Evolutionary conservation across 1,140 invertebrate species (phyloP), one percentile per base, ranked within the genome.

Genomic region (Hirudo medicinalis): DNA sequence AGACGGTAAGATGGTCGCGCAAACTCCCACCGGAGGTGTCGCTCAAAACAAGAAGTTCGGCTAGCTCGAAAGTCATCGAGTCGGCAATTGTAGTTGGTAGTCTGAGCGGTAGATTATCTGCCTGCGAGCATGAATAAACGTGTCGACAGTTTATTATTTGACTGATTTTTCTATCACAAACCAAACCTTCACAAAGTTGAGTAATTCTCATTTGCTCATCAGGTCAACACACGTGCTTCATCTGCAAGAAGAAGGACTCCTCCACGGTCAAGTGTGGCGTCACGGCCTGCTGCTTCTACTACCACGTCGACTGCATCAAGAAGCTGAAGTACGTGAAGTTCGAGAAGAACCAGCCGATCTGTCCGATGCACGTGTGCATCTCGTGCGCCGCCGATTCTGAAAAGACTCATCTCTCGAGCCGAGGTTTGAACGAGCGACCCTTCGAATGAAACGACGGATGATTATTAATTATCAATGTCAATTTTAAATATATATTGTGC

Each of bases 321-420:
- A 76, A 78, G 67, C 75, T 77, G 63, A 36, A 36, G 29, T 53
- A 49, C 22, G 22, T 19, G 8, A 70, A 70, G 69, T 25, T 49
- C 22, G 69, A 70, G n/a, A 76, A 72, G 57, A 77, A 76, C 78
- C 15, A 79, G 87, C 79, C 84, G 36, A 78, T 79, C 6, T 97
- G 93, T 82, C 92, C 93, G 0, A 84, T 88, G 36, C 93, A 97
- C 78, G 84, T 88, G 0, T 96, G 94, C 79, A 91, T 93, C 77
- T 93, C 90, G 0, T 96, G 93, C 79, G 87, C 87, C n/a, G 89
- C 88, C 0, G 89, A 92, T 74, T 88, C 91, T 80, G 87, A 89
- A 22, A 78, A 78, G 69, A 79, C 76, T 68, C 70, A 75, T 15
- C 78, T 78, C 73, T 75, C 77, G 49, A 72, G 63, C 22, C 79